Conservation (phyloP, 2,888 invertebrate genomes). For the Escarpia spicata region DNA sequence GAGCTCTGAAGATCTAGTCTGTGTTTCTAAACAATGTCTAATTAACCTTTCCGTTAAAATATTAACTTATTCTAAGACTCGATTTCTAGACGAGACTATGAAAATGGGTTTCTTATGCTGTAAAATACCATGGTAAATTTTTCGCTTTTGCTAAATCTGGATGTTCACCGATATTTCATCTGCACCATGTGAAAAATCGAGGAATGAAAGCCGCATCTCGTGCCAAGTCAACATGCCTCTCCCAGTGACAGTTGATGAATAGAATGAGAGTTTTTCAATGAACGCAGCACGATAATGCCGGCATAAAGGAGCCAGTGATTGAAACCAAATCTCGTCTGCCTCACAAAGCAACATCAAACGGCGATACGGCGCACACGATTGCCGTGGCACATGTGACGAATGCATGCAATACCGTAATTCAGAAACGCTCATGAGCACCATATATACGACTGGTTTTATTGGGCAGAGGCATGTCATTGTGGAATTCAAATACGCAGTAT, state of each 20-base stretch:
- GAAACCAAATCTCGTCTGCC: slow-evolving; percentile 9
- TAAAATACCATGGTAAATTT: background rate
- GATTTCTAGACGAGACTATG: too few relatives aligned
- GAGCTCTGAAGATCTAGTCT: too few relatives aligned
- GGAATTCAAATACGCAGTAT: background rate
- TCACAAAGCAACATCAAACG: slow-evolving; percentile 3
- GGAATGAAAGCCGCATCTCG: background rate
- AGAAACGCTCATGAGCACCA: background rate
- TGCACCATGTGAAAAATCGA: background rate
- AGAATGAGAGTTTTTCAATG: background rate
- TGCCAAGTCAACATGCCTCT: background rate
- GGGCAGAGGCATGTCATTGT: background rate
- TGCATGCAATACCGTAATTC: background rate
- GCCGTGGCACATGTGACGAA: background rate
- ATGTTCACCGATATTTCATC: background rate
- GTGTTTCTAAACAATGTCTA: too few relatives aligned
- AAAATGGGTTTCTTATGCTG: too few relatives aligned
- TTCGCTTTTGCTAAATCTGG: background rate
- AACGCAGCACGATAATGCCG: background rate
- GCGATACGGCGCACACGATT: background rate
- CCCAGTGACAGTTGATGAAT: background rate
- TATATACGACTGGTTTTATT: background rate
- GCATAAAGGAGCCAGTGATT: slow-evolving; percentile 6
- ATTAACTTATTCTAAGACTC: too few relatives aligned
- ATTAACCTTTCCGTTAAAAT: too few relatives aligned